Percentiles rank a stretch among this genome's conserved stretches.
Evolutionary conservation across 2,113 vertebrate genomes (phyloP).

Genomic region (Peromyscus californicus): DNA sequence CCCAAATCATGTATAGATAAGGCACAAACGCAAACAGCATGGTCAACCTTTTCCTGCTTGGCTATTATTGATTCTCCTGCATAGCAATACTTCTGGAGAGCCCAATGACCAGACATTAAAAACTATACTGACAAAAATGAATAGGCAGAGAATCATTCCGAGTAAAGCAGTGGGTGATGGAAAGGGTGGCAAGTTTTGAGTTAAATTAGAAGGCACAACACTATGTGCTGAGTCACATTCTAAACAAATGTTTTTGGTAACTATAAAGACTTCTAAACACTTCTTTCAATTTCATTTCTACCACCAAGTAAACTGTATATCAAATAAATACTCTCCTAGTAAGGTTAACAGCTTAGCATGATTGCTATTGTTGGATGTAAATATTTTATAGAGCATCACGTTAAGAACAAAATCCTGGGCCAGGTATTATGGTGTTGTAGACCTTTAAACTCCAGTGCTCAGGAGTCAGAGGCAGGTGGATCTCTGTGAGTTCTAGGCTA

Average conservation of each 20-base stretch:
- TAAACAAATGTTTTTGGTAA: constrained; percentile 27
- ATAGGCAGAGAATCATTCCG: constrained; percentile 80
- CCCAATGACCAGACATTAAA: constrained; percentile 36
- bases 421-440: neutral
- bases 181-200: constrained; percentile 67
- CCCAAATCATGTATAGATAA: constrained; percentile 80
- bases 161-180: constrained; percentile 70
- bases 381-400: constrained; percentile 12
- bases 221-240: constrained; percentile 31
- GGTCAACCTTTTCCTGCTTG: constrained; percentile 75
- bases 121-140: constrained; percentile 67
- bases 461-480: neutral
- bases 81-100: constrained; percentile 4
- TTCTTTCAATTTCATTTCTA: constrained; percentile 73
- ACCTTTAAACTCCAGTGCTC: neutral
- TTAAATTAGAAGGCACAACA: constrained; percentile 80
- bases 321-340: constrained; percentile 9
- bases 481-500: neutral
- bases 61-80: constrained; percentile 16
- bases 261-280: constrained; percentile 60
- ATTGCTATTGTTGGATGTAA: neutral
- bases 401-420: constrained; percentile 52
- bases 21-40: constrained; percentile 52
- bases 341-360: constrained; percentile 31
- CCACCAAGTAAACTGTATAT: neutral